Evolutionary conservation across 1,140 invertebrate genomes (phyloP).

Genomic region (Drosophila virilis): DNA sequence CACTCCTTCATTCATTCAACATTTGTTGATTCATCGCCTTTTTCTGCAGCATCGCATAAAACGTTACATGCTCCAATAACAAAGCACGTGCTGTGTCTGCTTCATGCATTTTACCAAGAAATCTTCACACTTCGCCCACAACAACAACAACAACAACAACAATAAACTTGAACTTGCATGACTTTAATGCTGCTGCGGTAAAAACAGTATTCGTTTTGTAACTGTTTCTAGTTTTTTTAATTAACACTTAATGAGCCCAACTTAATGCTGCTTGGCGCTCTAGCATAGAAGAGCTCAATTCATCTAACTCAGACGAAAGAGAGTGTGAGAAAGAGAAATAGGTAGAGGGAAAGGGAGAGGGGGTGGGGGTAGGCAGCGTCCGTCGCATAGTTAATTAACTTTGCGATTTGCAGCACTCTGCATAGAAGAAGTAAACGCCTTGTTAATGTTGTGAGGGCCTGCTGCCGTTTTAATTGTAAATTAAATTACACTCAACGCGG

Average conservation of each 20-base stretch:
- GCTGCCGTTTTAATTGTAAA: constrained; percentile 69
- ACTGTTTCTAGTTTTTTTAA: constrained; percentile 78
- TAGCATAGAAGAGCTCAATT: constrained; percentile 45
- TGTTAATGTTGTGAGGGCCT: constrained; percentile 32
- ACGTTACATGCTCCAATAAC: constrained; percentile 71
- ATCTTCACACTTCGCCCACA: constrained; percentile 40
- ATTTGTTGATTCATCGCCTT: constrained; percentile 68
- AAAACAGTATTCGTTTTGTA: constrained; percentile 68
- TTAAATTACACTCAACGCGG: constrained; percentile 69
- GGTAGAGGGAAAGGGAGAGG: neutral
- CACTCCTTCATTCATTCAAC: constrained; percentile 23
- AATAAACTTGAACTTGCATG: constrained; percentile 75
- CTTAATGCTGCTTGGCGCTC: constrained; percentile 20
- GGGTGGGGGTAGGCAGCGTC: constrained; percentile 1
- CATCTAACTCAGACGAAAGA: constrained; percentile 13
- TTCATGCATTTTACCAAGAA: constrained; percentile 51
- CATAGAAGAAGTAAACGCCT: constrained; percentile 37
- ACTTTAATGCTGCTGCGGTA: constrained; percentile 56
- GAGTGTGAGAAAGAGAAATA: neutral
- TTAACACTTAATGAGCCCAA: constrained; percentile 54
- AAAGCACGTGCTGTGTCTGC: constrained; percentile 55
- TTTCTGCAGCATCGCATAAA: constrained; percentile 49
- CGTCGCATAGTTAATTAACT: constrained; percentile 74
- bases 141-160: constrained; percentile 43
- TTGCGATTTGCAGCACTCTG: constrained; percentile 51